Base-by-base conservation (phyloP, 2,113 vertebrate genomes). In the Saccopteryx bilineata region DNA sequence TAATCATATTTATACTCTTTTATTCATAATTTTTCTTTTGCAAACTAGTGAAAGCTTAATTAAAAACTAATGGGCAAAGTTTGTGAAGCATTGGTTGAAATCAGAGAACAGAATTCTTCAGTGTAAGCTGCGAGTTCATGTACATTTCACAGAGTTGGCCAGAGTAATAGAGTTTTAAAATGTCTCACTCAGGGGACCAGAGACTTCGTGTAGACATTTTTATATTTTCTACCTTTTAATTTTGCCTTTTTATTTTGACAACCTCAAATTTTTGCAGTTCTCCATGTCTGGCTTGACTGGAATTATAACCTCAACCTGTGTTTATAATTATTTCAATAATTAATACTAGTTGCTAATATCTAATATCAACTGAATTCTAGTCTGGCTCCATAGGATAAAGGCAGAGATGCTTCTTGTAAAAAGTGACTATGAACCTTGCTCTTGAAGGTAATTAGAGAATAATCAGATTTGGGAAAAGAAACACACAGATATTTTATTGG, bases 401-500 rank as follows among this genome's bases (percentile, higher is more conserved):
- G 23, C n/a, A 76, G 54, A 90, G 11, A 65, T 58, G 5, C 5
- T 56, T 63, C 92, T 54, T 39, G 15, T 26, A 33, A 90, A 95
- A 72, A 28, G 50, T 90, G 76, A 88, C 81, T 0, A 0, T n/a
- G 61, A 90, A 12, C n/a, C 24, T 63, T 68, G 19, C 14, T 87
- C 28, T 90, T 92, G 66, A 95, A 92, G 13, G 50, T 87, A 96
- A 87, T 52, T 71, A 24, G 17, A 23, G 76, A 78, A 80, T 84
- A 81, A 94, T 90, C 85, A 81, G 31, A 96, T 96, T 87, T 80
- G 48, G 10, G 39, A 28, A 66, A 80, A 83, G 58, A 83, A 5
- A 48, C 65, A 71, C 69, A 96, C 50, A 82, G 48, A 87, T 93
- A 65, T 61, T 92, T 60, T 21, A 17, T 7, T 7, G 89, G 50